Evolutionary conservation across 2,888 invertebrate species (phyloP), one percentile per base, ranked within the genome.

Genomic region (Gymnoscelis rufifasciata): DNA sequence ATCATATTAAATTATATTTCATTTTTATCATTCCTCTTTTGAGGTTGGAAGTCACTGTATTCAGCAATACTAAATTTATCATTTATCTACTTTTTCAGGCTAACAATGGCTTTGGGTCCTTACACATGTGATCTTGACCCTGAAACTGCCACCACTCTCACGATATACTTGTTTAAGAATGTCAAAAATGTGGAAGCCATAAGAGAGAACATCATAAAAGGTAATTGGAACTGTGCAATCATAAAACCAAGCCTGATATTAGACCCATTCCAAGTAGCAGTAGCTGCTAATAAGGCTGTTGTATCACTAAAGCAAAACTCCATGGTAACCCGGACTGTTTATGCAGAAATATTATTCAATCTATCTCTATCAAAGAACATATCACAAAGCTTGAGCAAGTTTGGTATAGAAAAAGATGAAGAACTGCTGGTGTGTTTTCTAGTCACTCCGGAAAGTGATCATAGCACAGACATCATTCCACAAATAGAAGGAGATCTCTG

Each of bases 351-450:
- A 37, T 65, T 94, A 11, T 94, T 89, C 66, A 92, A 92, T 69
- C 77, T 94, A 47, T 93, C 93, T 0, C 72, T 90, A 1, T 90
- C 92, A 0, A 92, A 91, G 64, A 93, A 93, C 59, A 94, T 94
- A 53, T 88, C 91, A 2, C 90, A 91, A 54, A 92, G 94, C 51
- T 78, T 94, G 38, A 80, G 71, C 38, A 91, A 86, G 49, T 94
- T 93, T 75, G 93, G 93, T 1, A 87, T 92, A 45, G 78, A 79
- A 31, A 73, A 69, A 28, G 78, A 74, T 12, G 46, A 56, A 3
- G 70, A 68, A 10, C 27, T 86, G 10, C 55, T 87, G 14, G 54
- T 86, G 23, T 83, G 86, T 57, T 81, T 86, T 44, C 46, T 86
- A 13, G 51, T 65, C 1, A 68, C 61, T 4, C 37, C 56, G 2